Evolutionary conservation across 1,140 invertebrate genomes (phyloP), one percentile per base, ranked within the genome.

Genomic region (Neodiprion pinetum): DNA sequence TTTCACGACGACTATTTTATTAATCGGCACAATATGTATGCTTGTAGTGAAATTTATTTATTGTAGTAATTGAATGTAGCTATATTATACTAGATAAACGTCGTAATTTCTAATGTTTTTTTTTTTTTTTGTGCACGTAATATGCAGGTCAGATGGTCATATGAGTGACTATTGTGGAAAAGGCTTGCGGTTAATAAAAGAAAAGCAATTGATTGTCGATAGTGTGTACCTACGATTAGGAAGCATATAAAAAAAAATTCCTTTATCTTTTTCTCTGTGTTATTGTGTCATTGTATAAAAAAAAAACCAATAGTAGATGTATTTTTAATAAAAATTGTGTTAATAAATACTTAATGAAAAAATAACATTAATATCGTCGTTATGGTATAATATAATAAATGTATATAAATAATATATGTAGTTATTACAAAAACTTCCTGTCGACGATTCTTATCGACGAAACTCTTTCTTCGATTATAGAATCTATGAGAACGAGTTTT

Each of bases 201-300:
- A 40, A 17, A 61, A 61, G 53, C 53, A 61, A 61, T 61, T 17
- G 53, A 61, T 61, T 61, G 53, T 40, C 28, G 28, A 40, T 40
- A 40, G 28, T 40, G 28, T 40, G 28, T 40, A 40, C 28, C 28
- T 40, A 40, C 28, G 28, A 40, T 40, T 40, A 40, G 28, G 5
- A 40, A 40, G 28, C 28, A 40, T 40, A 40, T 40, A 40, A 40
- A 40, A 40, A 40, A 40, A 12, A 14, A 14, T 17, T 7, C 53
- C 53, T 61, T 7, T n/a, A n/a, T 61, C 53, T 4, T n/a, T 61
- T n/a, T 12, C 53, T 61, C 53, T 61, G 53, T 61, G 53, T 61
- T 61, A 61, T 61, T 61, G 53, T 61, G 53, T 61, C 53, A 61
- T 61, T 61, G 53, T 61, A 61, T 61, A 61, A 61, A 61, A 14